Percentiles rank a stretch among this genome's conserved stretches.
Evolutionary conservation across 2,797 vertebrate species (phyloP).

Genomic region (Coregonus sp.): DNA sequence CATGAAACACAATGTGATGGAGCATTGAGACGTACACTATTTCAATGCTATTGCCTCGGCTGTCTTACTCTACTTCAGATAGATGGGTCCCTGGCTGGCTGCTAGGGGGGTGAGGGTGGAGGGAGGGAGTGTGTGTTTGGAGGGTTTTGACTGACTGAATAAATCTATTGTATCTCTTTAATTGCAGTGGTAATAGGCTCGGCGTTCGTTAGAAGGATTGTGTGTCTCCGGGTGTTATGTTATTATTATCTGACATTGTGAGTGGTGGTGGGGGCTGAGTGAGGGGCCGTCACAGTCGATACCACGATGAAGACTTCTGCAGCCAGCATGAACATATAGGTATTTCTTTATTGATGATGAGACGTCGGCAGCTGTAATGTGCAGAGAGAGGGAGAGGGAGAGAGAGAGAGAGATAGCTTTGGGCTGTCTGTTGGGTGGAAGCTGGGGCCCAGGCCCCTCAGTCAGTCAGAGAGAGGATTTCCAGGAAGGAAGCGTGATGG

Average conservation of each 20-base stretch:
- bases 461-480: neutral
- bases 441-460: neutral
- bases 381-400: neutral
- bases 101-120: neutral
- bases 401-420: neutral
- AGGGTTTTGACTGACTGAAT: slow-evolving; percentile 29
- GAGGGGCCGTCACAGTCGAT: slow-evolving; percentile 2
- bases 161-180: slow-evolving; percentile 43
- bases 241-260: slow-evolving; percentile 32
- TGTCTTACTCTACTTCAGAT: neutral
- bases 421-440: neutral
- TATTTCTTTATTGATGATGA: neutral
- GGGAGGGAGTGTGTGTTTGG: neutral
- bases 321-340: neutral
- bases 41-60: slow-evolving; percentile 31
- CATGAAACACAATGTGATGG: slow-evolving; percentile 29
- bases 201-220: slow-evolving; percentile 26
- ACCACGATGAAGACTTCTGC: slow-evolving; percentile 19
- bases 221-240: slow-evolving; percentile 11
- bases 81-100: slow-evolving; percentile 1
- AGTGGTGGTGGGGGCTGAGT: neutral
- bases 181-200: slow-evolving; percentile 41
- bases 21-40: slow-evolving; percentile 24
- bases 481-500: neutral
- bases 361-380: neutral